Evolutionary conservation across 2,797 vertebrate species (phyloP), one percentile per base, ranked within the genome.

Genomic region (Amniataba percoides): DNA sequence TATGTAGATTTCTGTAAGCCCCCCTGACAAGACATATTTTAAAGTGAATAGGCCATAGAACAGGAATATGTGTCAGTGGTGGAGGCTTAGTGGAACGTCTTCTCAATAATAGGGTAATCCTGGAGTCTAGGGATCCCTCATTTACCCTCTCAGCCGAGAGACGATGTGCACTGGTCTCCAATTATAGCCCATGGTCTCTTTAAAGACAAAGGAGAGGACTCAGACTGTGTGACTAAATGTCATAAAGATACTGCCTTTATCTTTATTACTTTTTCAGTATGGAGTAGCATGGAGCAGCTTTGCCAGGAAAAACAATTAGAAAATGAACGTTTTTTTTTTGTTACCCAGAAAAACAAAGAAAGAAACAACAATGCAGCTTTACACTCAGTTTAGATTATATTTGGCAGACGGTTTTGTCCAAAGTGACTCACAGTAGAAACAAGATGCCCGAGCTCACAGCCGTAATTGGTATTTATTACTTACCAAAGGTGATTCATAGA

Each of bases 1-100:
- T 96, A 96, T 96, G 95, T 92, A 95, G 95, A 96, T 95, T 95
- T 93, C 80, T 67, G 88, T 96, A 96, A 95, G 93, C 95, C 95
- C 88, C 93, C 87, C 94, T 94, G 95, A 95, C 94, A 95, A 94
- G 94, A 95, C 93, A 93, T 93, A 93, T 95, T 95, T 95, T 93
- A 95, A 95, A 95, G 95, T 93, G 93, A 95, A 95, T 94, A 93
- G 95, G 92, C 93, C 92, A 90, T 89, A 94, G 93, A 93, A 95
- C 92, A 95, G 94, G 94, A 95, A 93, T 95, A 92, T 91, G 89
- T 95, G 95, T 95, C 94, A 94, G 91, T 93, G 94, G 93, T 89
- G 87, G 90, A 90, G 91, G 95, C 94, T 96, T 95, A 96, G 95
- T 85, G 87, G 87, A 94, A 95, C 92, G 92, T 95, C 93, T 94